Evolutionary conservation across 2,888 invertebrate genomes (phyloP).

Genomic region (Calephelis perditalis): DNA sequence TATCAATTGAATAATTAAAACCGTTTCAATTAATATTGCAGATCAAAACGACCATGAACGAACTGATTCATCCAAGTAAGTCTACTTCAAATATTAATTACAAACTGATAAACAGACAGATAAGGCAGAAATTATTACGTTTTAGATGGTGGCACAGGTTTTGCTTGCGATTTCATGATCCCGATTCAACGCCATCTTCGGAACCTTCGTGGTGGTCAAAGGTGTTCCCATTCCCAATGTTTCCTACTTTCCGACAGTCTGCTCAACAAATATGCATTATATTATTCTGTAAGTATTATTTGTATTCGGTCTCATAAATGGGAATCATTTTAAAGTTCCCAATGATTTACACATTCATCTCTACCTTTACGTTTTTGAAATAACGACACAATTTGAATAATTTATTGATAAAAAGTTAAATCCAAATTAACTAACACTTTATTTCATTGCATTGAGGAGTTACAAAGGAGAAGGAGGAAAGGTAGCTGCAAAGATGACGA

Average conservation of each 20-base stretch:
- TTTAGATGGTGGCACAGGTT: constrained; percentile 81
- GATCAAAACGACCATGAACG: constrained; percentile 20
- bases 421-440: too few species aligned
- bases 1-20: neutral
- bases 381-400: too few species aligned
- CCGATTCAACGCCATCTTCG: constrained; percentile 79
- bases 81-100: neutral
- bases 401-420: too few species aligned
- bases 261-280: constrained; percentile 59
- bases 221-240: constrained; percentile 83
- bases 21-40: constrained; percentile 19
- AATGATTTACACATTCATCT: too few species aligned
- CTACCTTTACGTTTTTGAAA: too few species aligned
- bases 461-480: too few species aligned
- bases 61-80: constrained; percentile 20
- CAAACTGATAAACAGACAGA: constrained; percentile 13
- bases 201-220: constrained; percentile 83
- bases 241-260: constrained; percentile 81
- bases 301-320: too few species aligned
- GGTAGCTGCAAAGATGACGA: too few species aligned
- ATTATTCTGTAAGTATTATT: constrained; percentile 55
- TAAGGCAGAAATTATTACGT: constrained; percentile 13
- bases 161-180: constrained; percentile 81
- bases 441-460: too few species aligned
- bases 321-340: too few species aligned